Base-by-base conservation (phyloP, 2,797 vertebrate genomes). In the Nyctibius grandis region DNA sequence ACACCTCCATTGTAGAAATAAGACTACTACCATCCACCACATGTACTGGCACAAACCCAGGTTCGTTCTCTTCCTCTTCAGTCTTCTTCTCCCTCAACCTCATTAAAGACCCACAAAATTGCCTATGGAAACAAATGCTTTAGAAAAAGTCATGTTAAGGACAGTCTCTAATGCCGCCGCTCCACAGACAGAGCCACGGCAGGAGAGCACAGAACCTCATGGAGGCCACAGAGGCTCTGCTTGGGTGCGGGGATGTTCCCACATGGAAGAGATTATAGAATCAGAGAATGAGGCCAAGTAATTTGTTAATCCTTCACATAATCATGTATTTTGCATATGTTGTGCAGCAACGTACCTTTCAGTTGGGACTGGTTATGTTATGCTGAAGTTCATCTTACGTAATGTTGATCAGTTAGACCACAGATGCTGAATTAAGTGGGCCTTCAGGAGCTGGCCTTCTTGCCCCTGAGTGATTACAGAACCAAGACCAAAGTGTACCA, bases 191-290 rank as follows among this genome's bases (percentile, higher is more conserved):
- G 34, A 75, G 45, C 6, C 50, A 69, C 1, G 0, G 64, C 33
- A 91, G 67, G 64, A 83, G 45, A 70, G n/a, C 20, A 61, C 3
- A 73, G 64, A 79, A 74, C 45, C 21, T 77, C 20, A 6, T 10
- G 45, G 72, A 91, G 50, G 38, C 50, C 92, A 57, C 4, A 1
- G 63, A 28, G 80, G 33, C 36, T 90, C 80, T 86, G 44, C 29
- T 38, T 74, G 70, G 50, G 48, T 70, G 31, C 6, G 9, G 63
- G 25, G 42, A 87, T 28, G 0, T 45, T 95, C 29, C 61, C 95
- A 95, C 77, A 85, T 96, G 93, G 94, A 96, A 96, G 38, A 94
- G 25, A 95, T 96, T 95, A 96, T 12, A 91, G 64, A 93, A 74
- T 0, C 61, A 68, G 36, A 94, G 45, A 85, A 88, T 0, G 2